Base-by-base conservation (phyloP, 2,113 vertebrate species). In the Oncorhynchus clarkii region DNA sequence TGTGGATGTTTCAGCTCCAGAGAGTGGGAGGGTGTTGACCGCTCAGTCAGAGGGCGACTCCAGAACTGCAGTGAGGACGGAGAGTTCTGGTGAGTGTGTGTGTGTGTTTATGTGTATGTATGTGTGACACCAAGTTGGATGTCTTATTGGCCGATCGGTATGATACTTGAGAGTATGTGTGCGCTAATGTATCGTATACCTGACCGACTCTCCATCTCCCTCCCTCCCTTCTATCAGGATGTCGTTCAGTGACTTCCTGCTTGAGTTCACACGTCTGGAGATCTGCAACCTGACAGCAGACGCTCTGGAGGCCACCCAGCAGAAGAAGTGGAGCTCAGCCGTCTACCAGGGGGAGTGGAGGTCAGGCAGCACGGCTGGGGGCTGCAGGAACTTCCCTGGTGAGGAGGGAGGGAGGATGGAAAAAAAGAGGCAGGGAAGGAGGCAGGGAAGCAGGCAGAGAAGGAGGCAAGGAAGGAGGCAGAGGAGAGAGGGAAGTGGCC, bases 221-320 rank as follows among this genome's bases (percentile, higher is more conserved):
- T 26, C 26, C 45, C 20, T 24, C 22, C 54, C 3, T 18, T 0
- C 27, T 31, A 27, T 0, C 84, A 98, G 97, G 97, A 97, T 99
- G 97, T 95, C 97, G 0, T 99, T 96, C 77, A 81, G 80, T 11
- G 97, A 99, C 77, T 99, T 98, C 87, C 80, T 96, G 60, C 93
- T 90, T 0, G 96, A 99, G 76, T 99, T 96, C 89, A 91, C 71
- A 6, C 95, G 96, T 3, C 88, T 99, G 88, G 97, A 99, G 92
- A 97, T 99, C 90, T 99, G 97, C 75, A 99, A 99, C 93, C 94
- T 99, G 76, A 99, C 97, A 0, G 94, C 97, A 0, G 97, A 99
- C 0, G 93, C 97, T 0, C 94, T 99, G 71, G 86, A 95, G 67
- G 81, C 93, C 57, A 88, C 62, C 64, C 89, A 83, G 13, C 75